Base-by-base conservation (phyloP, 2,113 vertebrate genomes). In the Scatophagus argus region DNA sequence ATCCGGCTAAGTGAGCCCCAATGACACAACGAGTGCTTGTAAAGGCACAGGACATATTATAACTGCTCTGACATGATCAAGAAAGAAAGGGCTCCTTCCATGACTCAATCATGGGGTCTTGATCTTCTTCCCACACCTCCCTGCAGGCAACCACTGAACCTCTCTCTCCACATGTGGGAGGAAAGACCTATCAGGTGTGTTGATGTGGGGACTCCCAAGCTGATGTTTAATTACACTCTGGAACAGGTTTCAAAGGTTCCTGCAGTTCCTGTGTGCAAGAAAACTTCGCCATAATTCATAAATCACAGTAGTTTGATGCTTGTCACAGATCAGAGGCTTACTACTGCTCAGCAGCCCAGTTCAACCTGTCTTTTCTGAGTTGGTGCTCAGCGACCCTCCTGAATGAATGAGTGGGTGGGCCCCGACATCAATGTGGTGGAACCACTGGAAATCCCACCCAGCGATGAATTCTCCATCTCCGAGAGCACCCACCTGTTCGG, bases 361-460 rank as follows among this genome's bases (percentile, higher is more conserved):
- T 55, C 46, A 63, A 31, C 31, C 44, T 41, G 32, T 62, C 61
- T 46, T 71, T 72, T 79, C 78, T 71, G 58, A 61, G 41, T 16
- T 73, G 54, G 82, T 36, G 51, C 80, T 77, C 16, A 23, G 78
- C 63, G 43, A 87, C 82, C 23, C 27, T 85, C 77, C 92, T 94
- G 92, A 87, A 96, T 95, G 94, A 96, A 94, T 76, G 90, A 94
- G 91, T 95, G 96, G 93, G 93, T 96, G 93, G 95, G 94, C 92
- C 93, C 93, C 65, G 96, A 97, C 92, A 95, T 97, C 93, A 96
- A 96, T 93, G 94, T 97, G 93, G 93, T 96, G 85, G 97, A 96
- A 87, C 94, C 95, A 55, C 93, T 96, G 59, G 96, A 98, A 77
- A 93, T 97, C 91, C 93, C 94, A 74, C 80, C 91, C 78, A 86